These are phyloP conservation scores for Dinoponera quadriceps DNA, from an alignment of 1,140 invertebrate species.

Conservation along the genomic window DNA sequence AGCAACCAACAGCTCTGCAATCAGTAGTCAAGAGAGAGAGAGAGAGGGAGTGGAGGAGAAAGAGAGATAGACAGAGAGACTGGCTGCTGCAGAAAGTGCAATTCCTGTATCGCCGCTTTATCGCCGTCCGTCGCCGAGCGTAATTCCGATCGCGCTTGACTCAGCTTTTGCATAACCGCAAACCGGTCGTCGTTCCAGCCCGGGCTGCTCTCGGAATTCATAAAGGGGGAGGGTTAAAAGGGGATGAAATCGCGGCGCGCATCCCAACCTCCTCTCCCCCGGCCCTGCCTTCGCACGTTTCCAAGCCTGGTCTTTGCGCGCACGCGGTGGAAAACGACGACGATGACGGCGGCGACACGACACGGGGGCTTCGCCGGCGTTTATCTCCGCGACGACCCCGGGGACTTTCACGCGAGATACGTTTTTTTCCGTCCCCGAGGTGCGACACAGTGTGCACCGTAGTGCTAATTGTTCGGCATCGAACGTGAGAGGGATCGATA, in stretches of 20 bases:
- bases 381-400: neutral
- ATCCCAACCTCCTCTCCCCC: constrained; percentile 13
- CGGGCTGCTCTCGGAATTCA: constrained; percentile 70
- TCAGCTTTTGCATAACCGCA: constrained; percentile 77
- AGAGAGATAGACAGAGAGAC: neutral
- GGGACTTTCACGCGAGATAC: neutral
- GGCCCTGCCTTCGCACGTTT: neutral
- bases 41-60: neutral
- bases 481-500: neutral
- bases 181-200: constrained; percentile 65
- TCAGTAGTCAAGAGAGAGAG: neutral
- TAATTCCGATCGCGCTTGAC: constrained; percentile 78
- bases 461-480: neutral
- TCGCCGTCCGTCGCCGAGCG: constrained; percentile 69
- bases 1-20: neutral
- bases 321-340: constrained; percentile 13
- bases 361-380: neutral
- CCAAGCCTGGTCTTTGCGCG: neutral
- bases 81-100: constrained; percentile 70
- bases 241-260: constrained; percentile 66
- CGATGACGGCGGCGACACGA: neutral
- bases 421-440: neutral
- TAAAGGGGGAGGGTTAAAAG: constrained; percentile 67
- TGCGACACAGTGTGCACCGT: too few species aligned
- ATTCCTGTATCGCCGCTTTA: constrained; percentile 75